Conservation (phyloP, 2,113 vertebrate genomes). For the Chloropsis hardwickii region DNA sequence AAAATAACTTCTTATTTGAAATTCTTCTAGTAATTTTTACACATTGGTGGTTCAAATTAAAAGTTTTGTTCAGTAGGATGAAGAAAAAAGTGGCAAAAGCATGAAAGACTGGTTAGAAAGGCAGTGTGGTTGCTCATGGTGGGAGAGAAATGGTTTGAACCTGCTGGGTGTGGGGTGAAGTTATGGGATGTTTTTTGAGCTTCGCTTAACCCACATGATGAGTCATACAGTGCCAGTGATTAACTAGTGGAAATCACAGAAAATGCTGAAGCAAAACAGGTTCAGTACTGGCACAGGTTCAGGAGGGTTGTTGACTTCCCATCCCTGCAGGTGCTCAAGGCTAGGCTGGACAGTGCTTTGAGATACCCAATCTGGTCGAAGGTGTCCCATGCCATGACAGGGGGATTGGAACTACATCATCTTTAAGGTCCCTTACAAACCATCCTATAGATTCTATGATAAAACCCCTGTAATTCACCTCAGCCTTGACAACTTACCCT, state of each 20-base stretch:
- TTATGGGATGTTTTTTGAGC: not conserved
- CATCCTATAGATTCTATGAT: not conserved
- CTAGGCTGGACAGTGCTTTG: not conserved
- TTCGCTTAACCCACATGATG: not conserved
- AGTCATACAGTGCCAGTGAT: not conserved
- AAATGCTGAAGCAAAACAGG: not conserved
- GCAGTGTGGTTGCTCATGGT: not conserved
- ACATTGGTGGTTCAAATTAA: not conserved
- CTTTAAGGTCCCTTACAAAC: not conserved
- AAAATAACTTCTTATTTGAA: not conserved
- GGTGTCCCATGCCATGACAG: not conserved
- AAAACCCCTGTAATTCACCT: not conserved
- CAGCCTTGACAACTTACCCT: not conserved
- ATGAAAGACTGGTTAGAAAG: not conserved
- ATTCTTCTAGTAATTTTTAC: not conserved
- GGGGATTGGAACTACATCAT: not conserved
- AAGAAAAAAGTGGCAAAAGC: not conserved
- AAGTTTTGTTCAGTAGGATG: not conserved
- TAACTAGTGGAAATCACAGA: not conserved
- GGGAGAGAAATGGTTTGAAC: not conserved
- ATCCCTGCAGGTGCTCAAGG: too few species aligned
- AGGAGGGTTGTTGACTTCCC: not conserved
- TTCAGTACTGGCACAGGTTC: not conserved
- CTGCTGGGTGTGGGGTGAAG: not conserved
- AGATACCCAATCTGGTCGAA: not conserved